Percentiles rank a stretch among this genome's conserved stretches.
Conservation (phyloP, 1,140 invertebrate genomes). For the Tetranychus cinnabarinus region DNA sequence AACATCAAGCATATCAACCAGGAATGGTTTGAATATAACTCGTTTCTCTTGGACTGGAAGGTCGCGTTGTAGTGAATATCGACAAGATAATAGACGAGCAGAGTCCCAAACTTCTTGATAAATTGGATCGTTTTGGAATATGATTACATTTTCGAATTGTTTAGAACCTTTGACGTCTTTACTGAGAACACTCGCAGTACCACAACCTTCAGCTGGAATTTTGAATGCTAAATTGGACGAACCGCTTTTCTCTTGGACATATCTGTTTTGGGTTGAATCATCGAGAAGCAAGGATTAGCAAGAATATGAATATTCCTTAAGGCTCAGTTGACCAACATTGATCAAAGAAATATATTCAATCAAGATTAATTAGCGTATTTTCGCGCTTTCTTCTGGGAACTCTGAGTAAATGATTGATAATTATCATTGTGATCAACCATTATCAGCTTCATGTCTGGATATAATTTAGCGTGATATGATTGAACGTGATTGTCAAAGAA, state of each 20-base stretch:
- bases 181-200: not conserved
- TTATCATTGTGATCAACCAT: no score
- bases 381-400: no score
- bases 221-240: not conserved
- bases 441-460: no score
- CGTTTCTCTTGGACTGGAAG: constrained; percentile 67
- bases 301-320: no score
- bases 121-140: constrained; percentile 76
- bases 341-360: no score
- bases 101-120: constrained; percentile 56
- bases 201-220: constrained; percentile 5
- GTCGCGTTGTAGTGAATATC: constrained; percentile 28
- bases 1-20: constrained; percentile 68
- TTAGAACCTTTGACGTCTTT: constrained; percentile 20
- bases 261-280: not conserved
- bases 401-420: no score
- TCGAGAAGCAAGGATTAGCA: no score
- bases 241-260: constrained; percentile 3
- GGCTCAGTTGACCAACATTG: no score
- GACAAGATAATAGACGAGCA: constrained; percentile 57
- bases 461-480: no score
- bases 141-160: constrained; percentile 78
- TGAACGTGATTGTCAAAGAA: no score
- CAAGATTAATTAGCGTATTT: no score
- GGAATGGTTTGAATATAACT: constrained; percentile 67